Percentiles rank a stretch among this genome's conserved stretches.
These are phyloP conservation scores for Phainopepla nitens DNA, from an alignment of 2,113 vertebrate genomes.

Conservation along the genomic window DNA sequence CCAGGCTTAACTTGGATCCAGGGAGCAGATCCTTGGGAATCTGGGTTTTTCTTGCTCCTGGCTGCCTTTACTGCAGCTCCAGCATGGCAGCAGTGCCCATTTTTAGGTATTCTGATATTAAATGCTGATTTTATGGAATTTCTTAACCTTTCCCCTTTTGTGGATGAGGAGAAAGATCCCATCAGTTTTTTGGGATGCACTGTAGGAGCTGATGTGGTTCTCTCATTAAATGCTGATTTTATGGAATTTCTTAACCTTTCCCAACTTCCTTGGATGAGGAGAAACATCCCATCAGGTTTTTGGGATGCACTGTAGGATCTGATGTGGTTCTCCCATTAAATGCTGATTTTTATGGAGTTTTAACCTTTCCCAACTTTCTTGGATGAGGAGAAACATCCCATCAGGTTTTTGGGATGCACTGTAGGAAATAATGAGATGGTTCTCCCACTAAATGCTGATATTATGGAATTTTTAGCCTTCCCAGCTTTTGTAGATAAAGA, in stretches of 20 bases:
- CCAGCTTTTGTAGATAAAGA: accelerated
- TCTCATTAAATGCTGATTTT: not conserved
- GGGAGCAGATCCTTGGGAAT: not conserved
- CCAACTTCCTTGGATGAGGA: not conserved
- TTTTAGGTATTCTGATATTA: not conserved
- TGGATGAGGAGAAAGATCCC: not conserved
- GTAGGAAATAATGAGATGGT: accelerated
- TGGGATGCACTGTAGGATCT: not conserved
- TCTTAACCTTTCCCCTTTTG: not conserved
- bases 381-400: accelerated
- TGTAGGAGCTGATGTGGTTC: not conserved
- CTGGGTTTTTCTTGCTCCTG: not conserved
- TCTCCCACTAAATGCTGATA: not conserved
- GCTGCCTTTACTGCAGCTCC: not conserved
- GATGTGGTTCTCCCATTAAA: not conserved
- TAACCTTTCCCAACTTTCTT: accelerated
- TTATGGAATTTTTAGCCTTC: too few species aligned
- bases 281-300: not conserved
- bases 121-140: not conserved
- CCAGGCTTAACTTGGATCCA: not conserved
- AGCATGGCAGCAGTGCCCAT: not conserved
- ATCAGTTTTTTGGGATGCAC: not conserved
- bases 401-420: not conserved
- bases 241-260: not conserved
- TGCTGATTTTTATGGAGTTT: not conserved